Base-by-base conservation (phyloP, 2,888 invertebrate species). In the Villa cingulata region DNA sequence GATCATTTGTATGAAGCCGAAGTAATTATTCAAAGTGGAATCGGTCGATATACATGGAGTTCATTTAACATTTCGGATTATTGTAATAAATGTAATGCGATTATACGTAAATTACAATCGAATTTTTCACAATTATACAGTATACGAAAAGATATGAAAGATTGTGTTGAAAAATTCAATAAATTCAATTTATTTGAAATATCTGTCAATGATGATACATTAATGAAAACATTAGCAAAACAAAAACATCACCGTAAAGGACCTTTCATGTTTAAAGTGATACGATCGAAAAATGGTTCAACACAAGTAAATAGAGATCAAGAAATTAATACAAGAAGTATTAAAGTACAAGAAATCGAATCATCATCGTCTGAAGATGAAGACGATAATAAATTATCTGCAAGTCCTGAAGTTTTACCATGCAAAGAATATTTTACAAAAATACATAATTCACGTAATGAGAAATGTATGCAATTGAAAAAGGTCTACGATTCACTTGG, bases 11-110 rank as follows among this genome's bases (percentile, higher is more conserved):
- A 77, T 55, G 77, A 83, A 51, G 78, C 83, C 52, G 88, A 89
- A 62, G 73, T 81, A 36, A 74, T 79, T 44, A 80, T 89, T 43
- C 77, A 86, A 58, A 87, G 88, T 3, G 92, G 92, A 0, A 70
- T 87, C 1, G 81, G 81, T 3, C 75, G 90, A 27, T 79, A 89
- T 48, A 86, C 84, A 40, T 94, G 94, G 92, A 83, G 82, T 52
- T 86, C 89, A 0, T 72, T 91, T 15, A 83, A 85, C 23, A 86
- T 92, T 39, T 71, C 72, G 16, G 85, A 86, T 51, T 94, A 84
- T 62, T 74, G 80, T 3, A 62, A 68, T 1, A 71, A 71, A 42
- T 80, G 83, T 55, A 68, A 72, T 43, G 70, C 74, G 27, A 63
- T 80, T 10, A 76, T 80, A 53, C 75, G 76, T 20, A 67, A 67